These are phyloP conservation scores for Pteruthius melanotis DNA, from an alignment of 2,113 vertebrate genomes.

Conservation along the genomic window DNA sequence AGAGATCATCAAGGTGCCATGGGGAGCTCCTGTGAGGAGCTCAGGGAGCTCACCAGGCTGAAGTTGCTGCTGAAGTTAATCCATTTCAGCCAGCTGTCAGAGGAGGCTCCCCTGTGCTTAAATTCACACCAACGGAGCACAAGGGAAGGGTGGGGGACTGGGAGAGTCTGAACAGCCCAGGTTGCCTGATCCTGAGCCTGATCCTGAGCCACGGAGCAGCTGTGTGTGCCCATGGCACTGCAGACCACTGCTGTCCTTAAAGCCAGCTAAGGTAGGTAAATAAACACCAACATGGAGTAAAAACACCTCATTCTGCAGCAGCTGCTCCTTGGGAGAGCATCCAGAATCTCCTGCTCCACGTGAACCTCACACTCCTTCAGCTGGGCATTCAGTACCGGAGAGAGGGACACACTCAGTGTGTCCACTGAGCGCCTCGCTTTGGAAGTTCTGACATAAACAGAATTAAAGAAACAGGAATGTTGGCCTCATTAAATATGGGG, in stretches of 20 bases:
- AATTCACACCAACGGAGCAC: neutral
- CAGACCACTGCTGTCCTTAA: neutral
- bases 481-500: neutral
- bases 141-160: neutral
- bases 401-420: neutral
- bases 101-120: neutral
- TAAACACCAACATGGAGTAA: neutral
- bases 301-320: rapidly evolving
- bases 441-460: neutral
- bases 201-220: neutral
- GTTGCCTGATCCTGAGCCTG: neutral
- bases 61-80: neutral
- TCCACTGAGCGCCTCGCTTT: neutral
- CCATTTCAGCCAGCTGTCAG: neutral
- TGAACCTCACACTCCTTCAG: neutral
- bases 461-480: neutral
- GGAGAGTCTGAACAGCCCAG: neutral
- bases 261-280: neutral
- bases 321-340: neutral
- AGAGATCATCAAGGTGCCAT: neutral
- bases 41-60: neutral
- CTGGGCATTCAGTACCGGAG: neutral
- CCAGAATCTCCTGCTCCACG: neutral
- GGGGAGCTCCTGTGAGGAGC: neutral
- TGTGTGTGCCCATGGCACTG: neutral